Evolutionary conservation across 2,888 invertebrate genomes (phyloP).

Genomic region (Habroteleia sp.): DNA sequence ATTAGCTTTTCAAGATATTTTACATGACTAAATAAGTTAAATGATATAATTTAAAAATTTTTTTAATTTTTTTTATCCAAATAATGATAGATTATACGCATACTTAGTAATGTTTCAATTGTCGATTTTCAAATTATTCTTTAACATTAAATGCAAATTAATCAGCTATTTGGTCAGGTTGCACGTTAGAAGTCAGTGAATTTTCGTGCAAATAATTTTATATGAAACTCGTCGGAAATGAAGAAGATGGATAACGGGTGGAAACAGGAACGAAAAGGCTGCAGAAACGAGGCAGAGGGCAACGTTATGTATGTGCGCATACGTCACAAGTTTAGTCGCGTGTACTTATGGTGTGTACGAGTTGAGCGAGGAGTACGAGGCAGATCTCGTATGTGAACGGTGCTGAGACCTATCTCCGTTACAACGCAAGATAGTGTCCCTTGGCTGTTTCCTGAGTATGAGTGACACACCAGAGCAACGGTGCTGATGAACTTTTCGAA

Average conservation of each 20-base stretch:
- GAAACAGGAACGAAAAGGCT: slow-evolving; percentile 29
- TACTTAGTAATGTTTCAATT: too few relatives aligned
- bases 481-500: slow-evolving; percentile 49
- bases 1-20: too few relatives aligned
- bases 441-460: slow-evolving; percentile 59
- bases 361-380: slow-evolving; percentile 23
- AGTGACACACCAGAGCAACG: slow-evolving; percentile 44
- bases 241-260: slow-evolving; percentile 33
- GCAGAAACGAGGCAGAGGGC: slow-evolving; percentile 50
- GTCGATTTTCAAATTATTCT: too few relatives aligned
- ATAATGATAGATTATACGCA: too few relatives aligned
- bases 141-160: too few relatives aligned
- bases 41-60: too few relatives aligned
- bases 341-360: slow-evolving; percentile 19
- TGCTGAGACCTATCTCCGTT: slow-evolving; percentile 61
- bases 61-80: too few relatives aligned
- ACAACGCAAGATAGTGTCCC: slow-evolving; percentile 62
- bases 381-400: slow-evolving; percentile 57
- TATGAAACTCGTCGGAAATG: slow-evolving; percentile 7
- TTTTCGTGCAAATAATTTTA: slow-evolving; percentile 10
- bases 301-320: slow-evolving; percentile 53
- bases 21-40: too few relatives aligned
- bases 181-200: too few relatives aligned
- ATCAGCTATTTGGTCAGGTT: too few relatives aligned
- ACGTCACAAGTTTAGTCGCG: slow-evolving; percentile 47